phyloP scores from a whole-genome alignment of 1,140 invertebrate species.

The Amyelois transitella region DNA sequence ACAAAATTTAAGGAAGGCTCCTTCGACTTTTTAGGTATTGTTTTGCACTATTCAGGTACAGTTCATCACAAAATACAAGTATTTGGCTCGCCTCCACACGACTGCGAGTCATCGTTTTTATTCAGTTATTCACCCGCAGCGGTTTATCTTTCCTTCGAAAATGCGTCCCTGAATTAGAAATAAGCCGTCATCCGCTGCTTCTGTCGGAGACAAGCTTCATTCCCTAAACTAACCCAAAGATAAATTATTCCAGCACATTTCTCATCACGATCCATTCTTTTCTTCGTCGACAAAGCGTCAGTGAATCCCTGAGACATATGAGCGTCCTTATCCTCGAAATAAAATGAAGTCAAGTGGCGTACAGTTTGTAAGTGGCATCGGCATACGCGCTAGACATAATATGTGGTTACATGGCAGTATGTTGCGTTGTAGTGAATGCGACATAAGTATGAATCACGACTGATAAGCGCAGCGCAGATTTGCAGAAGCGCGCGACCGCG shows the following conservation, averaged over 20 bases:
- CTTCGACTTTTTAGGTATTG: too few relatives aligned
- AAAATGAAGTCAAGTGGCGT: conserved; percentile 46
- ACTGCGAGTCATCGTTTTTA: conserved; percentile 50
- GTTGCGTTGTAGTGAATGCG: conserved; percentile 27
- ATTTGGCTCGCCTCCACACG: conserved; percentile 22
- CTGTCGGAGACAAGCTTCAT: conserved; percentile 48
- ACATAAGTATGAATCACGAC: conserved; percentile 61
- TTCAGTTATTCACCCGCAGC: conserved; percentile 58
- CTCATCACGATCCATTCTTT: conserved; percentile 66
- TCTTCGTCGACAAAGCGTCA: conserved; percentile 51
- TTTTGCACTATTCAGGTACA: conserved; percentile 31
- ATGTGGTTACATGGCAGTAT: neutral
- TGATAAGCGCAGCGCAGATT: conserved; percentile 67
- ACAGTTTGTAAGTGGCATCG: conserved; percentile 45
- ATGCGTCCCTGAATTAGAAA: conserved; percentile 61
- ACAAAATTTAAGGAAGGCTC: too few relatives aligned
- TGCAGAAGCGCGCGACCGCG: conserved; percentile 50
- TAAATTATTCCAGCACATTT: conserved; percentile 70
- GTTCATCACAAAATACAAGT: conserved; percentile 29
- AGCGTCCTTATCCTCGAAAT: conserved; percentile 57
- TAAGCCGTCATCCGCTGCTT: conserved; percentile 52
- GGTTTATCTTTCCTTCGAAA: conserved; percentile 57
- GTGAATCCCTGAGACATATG: conserved; percentile 51
- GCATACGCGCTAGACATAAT: conserved; percentile 15
- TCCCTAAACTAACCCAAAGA: conserved; percentile 61